Evolutionary conservation across 1,140 invertebrate species (phyloP).

Genomic region (Sarcophaga bullata): DNA sequence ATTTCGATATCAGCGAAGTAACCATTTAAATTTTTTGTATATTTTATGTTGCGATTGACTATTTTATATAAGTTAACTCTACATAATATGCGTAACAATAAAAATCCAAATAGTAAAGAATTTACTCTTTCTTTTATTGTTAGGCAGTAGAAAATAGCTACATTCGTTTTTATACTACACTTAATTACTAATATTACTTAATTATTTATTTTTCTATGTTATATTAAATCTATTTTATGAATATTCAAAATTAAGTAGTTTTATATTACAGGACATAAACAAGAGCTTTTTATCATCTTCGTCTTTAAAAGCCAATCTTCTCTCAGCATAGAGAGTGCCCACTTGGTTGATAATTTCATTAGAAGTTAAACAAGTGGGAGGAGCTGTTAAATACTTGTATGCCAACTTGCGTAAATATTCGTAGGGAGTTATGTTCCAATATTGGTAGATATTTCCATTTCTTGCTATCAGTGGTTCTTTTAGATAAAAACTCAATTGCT

Average conservation of each 20-base stretch:
- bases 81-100: constrained; percentile 47
- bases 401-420: constrained; percentile 21
- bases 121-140: neutral
- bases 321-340: neutral
- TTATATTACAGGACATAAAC: constrained; percentile 36
- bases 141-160: neutral
- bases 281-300: constrained; percentile 20
- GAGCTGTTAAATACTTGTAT: constrained; percentile 27
- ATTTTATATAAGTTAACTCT: constrained; percentile 45
- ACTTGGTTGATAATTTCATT: constrained; percentile 4
- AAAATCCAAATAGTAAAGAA: constrained; percentile 29
- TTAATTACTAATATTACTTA: too few relatives aligned
- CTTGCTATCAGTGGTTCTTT: constrained; percentile 30
- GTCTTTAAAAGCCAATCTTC: neutral
- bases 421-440: constrained; percentile 30
- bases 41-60: constrained; percentile 40
- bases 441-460: constrained; percentile 36
- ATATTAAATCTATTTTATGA: neutral
- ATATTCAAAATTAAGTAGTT: constrained; percentile 31
- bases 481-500: constrained; percentile 26
- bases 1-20: constrained; percentile 42
- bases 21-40: constrained; percentile 36
- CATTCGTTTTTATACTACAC: neutral
- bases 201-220: too few relatives aligned
- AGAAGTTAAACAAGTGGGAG: neutral